Evolutionary conservation across 2,888 invertebrate genomes (phyloP).

Genomic region (Rhagonycha lutea): DNA sequence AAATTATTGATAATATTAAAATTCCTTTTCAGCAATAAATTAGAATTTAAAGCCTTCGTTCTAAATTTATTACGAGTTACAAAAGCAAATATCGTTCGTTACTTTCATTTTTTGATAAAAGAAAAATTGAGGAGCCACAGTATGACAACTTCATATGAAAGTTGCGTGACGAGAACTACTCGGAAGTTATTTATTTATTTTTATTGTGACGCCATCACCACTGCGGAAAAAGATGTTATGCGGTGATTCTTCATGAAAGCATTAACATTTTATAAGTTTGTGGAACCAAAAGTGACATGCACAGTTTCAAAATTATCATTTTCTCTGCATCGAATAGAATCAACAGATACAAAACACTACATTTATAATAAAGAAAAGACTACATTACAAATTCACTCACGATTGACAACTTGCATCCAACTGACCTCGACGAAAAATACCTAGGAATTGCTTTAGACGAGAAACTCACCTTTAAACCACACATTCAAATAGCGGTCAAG

Average conservation of each 20-base stretch:
- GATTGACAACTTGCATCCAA: too few species aligned
- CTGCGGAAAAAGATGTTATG: neutral
- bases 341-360: too few species aligned
- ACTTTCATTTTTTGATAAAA: neutral
- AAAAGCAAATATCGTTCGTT: neutral
- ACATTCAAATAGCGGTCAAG: too few species aligned
- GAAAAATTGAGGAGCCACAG: neutral
- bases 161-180: neutral
- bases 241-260: neutral
- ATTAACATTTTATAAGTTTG: neutral
- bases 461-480: too few species aligned
- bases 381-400: too few species aligned
- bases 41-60: neutral
- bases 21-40: neutral
- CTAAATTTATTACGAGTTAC: neutral
- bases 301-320: too few species aligned
- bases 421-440: too few species aligned
- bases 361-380: too few species aligned
- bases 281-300: neutral
- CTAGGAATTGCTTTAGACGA: too few species aligned
- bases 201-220: neutral
- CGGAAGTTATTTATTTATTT: neutral
- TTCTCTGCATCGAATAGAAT: too few species aligned
- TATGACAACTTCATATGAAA: neutral
- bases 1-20: slow-evolving; percentile 9